These are phyloP conservation scores for Dynastes grantii DNA, from an alignment of 2,888 invertebrate genomes.

Conservation along the genomic window DNA sequence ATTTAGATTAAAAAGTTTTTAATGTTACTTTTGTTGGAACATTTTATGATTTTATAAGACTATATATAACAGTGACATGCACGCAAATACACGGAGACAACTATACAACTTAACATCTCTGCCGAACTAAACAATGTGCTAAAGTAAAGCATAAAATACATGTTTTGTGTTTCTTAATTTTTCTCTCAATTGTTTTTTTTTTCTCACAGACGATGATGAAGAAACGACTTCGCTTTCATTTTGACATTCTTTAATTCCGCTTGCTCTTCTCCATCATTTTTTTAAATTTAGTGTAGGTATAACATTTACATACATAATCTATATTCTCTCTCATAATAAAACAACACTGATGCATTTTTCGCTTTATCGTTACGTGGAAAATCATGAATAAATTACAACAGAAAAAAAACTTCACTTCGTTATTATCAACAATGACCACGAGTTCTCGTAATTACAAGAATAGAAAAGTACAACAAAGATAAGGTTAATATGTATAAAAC, in stretches of 20 bases:
- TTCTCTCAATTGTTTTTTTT: constrained; percentile 17
- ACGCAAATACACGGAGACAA: constrained; percentile 60
- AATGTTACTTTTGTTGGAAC: constrained; percentile 58
- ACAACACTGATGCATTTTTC: constrained; percentile 39
- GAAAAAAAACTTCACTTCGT: constrained; percentile 22
- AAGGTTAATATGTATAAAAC: too few species aligned
- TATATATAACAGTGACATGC: constrained; percentile 60
- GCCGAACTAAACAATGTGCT: constrained; percentile 50
- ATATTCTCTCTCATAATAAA: constrained; percentile 37
- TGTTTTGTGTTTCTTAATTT: constrained; percentile 35
- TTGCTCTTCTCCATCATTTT: constrained; percentile 8
- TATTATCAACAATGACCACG: constrained; percentile 22
- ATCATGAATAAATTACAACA: constrained; percentile 33
- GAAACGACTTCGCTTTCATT: constrained; percentile 8
- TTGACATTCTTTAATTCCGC: background rate
- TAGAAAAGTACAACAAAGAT: background rate
- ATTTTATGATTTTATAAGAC: constrained; percentile 56
- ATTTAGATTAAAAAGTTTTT: constrained; percentile 59
- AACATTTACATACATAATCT: constrained; percentile 52
- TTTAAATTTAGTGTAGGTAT: constrained; percentile 28
- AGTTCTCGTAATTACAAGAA: background rate
- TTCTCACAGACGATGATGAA: background rate
- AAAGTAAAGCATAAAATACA: constrained; percentile 50
- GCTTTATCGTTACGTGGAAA: constrained; percentile 22
- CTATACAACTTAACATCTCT: constrained; percentile 57